Percentiles rank a stretch among this genome's conserved stretches.
Evolutionary conservation across 2,888 invertebrate species (phyloP).

Genomic region (Mythimna lalbum): DNA sequence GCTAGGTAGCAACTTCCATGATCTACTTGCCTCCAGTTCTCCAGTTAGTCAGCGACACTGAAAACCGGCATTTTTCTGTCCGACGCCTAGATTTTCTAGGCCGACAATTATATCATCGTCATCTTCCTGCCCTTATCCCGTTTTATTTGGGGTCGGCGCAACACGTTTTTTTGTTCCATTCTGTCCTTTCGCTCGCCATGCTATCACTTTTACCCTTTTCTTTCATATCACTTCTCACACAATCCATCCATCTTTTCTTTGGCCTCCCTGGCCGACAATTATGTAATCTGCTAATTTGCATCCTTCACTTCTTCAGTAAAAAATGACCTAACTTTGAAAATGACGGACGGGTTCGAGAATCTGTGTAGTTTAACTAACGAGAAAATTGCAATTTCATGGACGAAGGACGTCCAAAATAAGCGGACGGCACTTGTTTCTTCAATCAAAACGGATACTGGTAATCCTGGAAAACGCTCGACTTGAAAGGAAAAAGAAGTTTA

Average conservation of each 20-base stretch:
- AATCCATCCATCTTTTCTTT: too few relatives aligned
- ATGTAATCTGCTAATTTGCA: not conserved
- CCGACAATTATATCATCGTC: not conserved
- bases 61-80: too few relatives aligned
- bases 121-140: too few relatives aligned
- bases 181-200: too few relatives aligned
- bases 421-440: constrained; percentile 44
- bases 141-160: too few relatives aligned
- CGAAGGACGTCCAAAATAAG: constrained; percentile 11
- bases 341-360: not conserved
- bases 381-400: constrained; percentile 18
- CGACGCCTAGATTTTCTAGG: not conserved
- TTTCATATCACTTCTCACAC: too few relatives aligned
- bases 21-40: not conserved
- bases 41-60: not conserved
- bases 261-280: not conserved
- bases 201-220: too few relatives aligned
- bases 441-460: constrained; percentile 40
- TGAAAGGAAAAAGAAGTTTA: constrained; percentile 46
- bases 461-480: constrained; percentile 27
- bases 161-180: too few relatives aligned
- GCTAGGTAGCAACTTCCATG: too few relatives aligned
- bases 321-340: not conserved
- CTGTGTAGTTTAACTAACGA: not conserved
- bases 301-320: not conserved